Evolutionary conservation across 2,888 invertebrate genomes (phyloP), one percentile per base, ranked within the genome.

Genomic region (Eurytoma adleriae): DNA sequence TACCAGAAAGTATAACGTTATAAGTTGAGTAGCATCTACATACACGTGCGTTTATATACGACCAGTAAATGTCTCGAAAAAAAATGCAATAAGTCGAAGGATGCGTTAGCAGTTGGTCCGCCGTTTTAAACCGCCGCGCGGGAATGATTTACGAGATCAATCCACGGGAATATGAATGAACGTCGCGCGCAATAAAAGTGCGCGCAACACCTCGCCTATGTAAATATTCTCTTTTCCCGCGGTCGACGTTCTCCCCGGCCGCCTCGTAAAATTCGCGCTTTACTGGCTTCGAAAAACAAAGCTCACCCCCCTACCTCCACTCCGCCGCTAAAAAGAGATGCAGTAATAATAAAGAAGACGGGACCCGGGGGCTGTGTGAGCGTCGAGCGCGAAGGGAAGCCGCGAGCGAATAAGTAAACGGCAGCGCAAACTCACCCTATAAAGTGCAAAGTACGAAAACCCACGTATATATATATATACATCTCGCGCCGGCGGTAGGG

Each of bases 351-450:
- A 50, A 54, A 72, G 72, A 72, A 40, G 62, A 61, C 48, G 61
- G 50, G 61, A 48, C 30, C 57, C n/a, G 57, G 59, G 70, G 30
- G 30, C 61, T 14, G 14, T 18, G 48, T 48, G 64, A 48, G 16
- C 20, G 14, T 16, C 40, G 24, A n/a, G 66, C 18, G 57, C 0
- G 57, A 59, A 40, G 56, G 3, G 30, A 50, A 54, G 52, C 50
- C 50, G 77, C 72, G 64, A 72, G 72, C 76, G 79, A 79, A 75
- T 79, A 75, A 75, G 75, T 75, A 79, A 79, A 79, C 69, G 79
- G 64, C 68, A 54, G 52, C 24, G 70, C 74, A 79, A 79, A 70
- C 79, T 75, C 64, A 24, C 54, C 66, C 70, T 74, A 74, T 79
- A 79, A 79, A 75, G 70, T 75, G 79, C 20, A 75, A 75, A 79